Evolutionary conservation across 2,888 invertebrate genomes (phyloP), one percentile per base, ranked within the genome.

Genomic region (Drosophila mimica): DNA sequence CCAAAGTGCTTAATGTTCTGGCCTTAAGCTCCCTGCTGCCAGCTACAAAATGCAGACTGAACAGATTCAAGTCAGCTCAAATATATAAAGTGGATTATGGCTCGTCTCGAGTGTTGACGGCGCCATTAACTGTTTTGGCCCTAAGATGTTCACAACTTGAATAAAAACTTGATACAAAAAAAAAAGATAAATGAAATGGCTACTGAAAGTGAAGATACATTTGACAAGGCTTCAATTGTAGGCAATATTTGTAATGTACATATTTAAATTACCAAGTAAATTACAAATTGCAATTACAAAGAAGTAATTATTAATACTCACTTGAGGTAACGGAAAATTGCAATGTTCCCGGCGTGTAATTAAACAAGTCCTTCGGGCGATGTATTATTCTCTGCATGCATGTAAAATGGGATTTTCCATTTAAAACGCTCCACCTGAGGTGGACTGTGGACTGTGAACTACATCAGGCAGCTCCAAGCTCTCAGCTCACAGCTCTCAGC

Each of bases 1-100:
- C 48, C 72, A 77, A 79, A 81, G 78, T 79, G 52, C 78, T 77
- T 69, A 73, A 66, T 63, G 64, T 72, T 59, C 48, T 9, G 43
- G 59, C 49, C 48, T 40, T 34, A 52, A 40, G 15, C 57, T 31
- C 17, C 30, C 30, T 30, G 36, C 31, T 43, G 30, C 59, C 36
- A 15, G 48, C 49, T 34, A 20, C 28, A 51, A 52, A 63, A 61
- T 59, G 61, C 65, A 74, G 63, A 49, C 56, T 30, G 74, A 57
- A 52, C 74, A 49, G 76, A 53, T 67, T 62, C 9, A 40, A n/a
- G 40, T 43, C 51, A 63, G 53, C 48, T 59, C 59, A 43, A 48
- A 54, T 56, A 56, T 73, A 52, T 65, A 59, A 72, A 72, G 25
- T 78, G 61, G 58, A 59, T 78, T 73, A 66, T 71, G 72, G 52